Evolutionary conservation across 1,140 invertebrate species (phyloP), one percentile per base, ranked within the genome.

Genomic region (Lutraria rhynchaena): DNA sequence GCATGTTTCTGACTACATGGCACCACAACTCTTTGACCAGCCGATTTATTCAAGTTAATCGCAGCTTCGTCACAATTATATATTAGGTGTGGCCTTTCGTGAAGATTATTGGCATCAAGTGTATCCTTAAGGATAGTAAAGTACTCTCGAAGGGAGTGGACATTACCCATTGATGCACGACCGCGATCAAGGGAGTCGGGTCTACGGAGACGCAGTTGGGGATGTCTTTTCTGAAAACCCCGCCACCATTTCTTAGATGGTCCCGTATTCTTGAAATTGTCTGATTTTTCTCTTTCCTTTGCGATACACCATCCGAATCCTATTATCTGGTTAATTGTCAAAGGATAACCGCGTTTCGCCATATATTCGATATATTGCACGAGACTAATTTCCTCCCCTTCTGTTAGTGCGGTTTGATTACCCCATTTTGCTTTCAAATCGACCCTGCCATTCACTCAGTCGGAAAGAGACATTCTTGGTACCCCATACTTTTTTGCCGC

Each of bases 291-390:
- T 1, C 49, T 29, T 29, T 74, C 31, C 37, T 58, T 74, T 1
- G 55, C 51, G 3, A 74, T 74, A 41, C 70, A 74, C 70, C 70
- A 74, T 4, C 53, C 70, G 41, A 74, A 57, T 3, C 70, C 70
- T 7, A 41, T 19, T 13, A 74, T 0, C 5, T 58, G 70, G 19
- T 37, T 19, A 1, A 74, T 74, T 2, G 70, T 41, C 3, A 70
- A 41, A 17, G 46, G 44, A 13, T 29, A 29, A 61, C 58, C 33
- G 4, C 58, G 58, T 3, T 61, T 61, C 5, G 58, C 58, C 58
- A 61, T 61, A 27, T 31, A 61, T 4, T 27, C 24, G 31, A 61
- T 61, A n/a, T 61, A 61, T 4, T 61, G 7, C 4, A 7, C 7
- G 3, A 61, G 58, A 13, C 4, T 11, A 4, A n/a, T 5, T 35